These are phyloP conservation scores for Eristalinus aeneus DNA, from an alignment of 2,888 invertebrate species.

Conservation along the genomic window DNA sequence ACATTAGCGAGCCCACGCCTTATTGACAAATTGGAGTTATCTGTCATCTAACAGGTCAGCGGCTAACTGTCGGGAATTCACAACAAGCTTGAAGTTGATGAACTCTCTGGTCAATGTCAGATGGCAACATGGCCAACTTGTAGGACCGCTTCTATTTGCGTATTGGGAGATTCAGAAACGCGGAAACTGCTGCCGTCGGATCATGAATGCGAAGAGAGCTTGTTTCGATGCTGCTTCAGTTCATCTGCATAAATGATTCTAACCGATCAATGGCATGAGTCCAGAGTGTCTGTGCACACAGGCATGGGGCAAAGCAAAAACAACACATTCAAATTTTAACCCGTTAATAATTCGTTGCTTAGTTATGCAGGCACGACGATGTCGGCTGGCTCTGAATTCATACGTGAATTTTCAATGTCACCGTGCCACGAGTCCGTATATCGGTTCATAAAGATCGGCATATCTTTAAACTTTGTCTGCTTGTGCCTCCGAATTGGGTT, in stretches of 20 bases:
- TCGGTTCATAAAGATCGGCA: background rate
- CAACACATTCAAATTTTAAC: background rate
- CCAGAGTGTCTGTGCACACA: background rate
- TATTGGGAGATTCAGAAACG: background rate
- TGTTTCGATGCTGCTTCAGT: background rate
- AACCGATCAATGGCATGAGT: background rate
- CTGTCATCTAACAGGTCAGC: background rate
- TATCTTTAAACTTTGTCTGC: background rate
- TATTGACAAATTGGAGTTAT: background rate
- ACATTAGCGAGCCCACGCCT: background rate
- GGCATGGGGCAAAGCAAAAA: background rate
- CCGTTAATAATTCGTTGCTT: slow-evolving; percentile 1
- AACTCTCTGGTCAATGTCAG: background rate
- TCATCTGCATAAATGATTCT: background rate
- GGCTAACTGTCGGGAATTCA: background rate
- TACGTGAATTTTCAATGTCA: slow-evolving; percentile 29
- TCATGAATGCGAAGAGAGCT: background rate
- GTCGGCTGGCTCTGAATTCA: background rate
- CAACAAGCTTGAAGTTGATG: background rate
- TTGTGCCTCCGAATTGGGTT: background rate
- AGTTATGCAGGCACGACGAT: slow-evolving; percentile 2
- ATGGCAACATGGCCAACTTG: background rate
- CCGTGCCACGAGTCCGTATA: background rate
- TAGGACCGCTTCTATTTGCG: background rate
- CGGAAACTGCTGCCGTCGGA: background rate